Conservation (phyloP, 2,797 vertebrate genomes). For the Zalophus californianus region DNA sequence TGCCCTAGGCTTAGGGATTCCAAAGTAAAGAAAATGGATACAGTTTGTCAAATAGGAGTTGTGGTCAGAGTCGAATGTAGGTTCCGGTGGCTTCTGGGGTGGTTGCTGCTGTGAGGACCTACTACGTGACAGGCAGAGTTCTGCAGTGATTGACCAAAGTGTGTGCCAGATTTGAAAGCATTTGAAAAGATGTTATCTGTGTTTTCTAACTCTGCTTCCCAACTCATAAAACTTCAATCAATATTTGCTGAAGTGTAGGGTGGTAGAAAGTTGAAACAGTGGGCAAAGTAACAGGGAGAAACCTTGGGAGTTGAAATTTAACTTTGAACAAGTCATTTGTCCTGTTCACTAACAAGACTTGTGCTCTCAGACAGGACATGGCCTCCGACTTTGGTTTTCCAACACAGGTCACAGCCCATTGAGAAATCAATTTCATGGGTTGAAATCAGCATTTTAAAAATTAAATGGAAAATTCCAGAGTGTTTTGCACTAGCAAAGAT, state of each 20-base stretch:
- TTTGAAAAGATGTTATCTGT: slow-evolving; percentile 37
- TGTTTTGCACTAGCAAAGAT: neutral
- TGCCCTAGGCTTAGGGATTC: neutral
- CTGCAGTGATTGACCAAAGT: neutral
- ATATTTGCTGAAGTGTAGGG: slow-evolving; percentile 57
- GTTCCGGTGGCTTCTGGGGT: neutral
- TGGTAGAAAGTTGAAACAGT: slow-evolving; percentile 13
- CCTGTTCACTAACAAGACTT: neutral
- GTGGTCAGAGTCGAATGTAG: neutral
- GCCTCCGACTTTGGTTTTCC: neutral
- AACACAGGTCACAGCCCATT: neutral
- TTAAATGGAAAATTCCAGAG: slow-evolving; percentile 32
- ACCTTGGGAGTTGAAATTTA: slow-evolving; percentile 66
- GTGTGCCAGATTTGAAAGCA: neutral
- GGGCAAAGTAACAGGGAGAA: slow-evolving; percentile 63
- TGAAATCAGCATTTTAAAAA: slow-evolving; percentile 39
- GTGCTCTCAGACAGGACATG: neutral
- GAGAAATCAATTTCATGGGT: neutral
- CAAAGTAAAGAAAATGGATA: neutral
- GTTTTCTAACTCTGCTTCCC: slow-evolving; percentile 51
- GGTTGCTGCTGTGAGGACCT: neutral
- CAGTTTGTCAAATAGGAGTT: neutral
- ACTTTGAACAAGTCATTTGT: slow-evolving; percentile 49
- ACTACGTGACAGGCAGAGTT: neutral
- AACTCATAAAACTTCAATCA: slow-evolving; percentile 62